Percentiles rank a stretch among this genome's conserved stretches.
Conservation (phyloP, 2,113 vertebrate genomes). For the Campylorhamphus procurvoides region DNA sequence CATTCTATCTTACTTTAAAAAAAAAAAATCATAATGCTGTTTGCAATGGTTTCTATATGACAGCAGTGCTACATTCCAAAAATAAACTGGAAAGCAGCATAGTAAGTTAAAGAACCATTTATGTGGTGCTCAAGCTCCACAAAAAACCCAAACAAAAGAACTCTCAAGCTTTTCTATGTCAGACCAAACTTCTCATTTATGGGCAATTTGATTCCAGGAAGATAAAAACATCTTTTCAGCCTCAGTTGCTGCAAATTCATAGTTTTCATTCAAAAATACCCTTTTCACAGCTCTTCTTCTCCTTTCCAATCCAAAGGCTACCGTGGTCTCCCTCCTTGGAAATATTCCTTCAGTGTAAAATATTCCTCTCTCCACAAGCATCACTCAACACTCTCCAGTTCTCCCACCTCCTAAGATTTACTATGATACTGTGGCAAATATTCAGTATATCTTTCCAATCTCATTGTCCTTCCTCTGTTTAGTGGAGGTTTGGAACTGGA, state of each 20-base stretch:
- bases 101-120: background rate
- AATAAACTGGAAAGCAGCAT: background rate
- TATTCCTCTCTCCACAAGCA: background rate
- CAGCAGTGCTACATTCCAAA: background rate
- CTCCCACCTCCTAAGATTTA: background rate
- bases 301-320: background rate
- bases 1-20: background rate
- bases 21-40: background rate
- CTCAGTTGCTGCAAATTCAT: background rate
- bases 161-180: background rate
- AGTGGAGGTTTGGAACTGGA: background rate
- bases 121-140: background rate
- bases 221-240: background rate
- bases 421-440: background rate
- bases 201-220: background rate
- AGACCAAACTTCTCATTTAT: background rate
- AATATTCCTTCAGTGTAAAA: background rate
- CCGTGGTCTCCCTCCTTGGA: background rate
- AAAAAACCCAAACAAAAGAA: background rate
- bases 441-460: background rate
- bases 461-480: background rate
- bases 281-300: background rate
- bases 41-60: background rate
- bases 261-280: background rate
- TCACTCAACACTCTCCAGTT: background rate